Base-by-base conservation (phyloP, 2,888 invertebrate genomes). In the Pristionchus mayeri region DNA sequence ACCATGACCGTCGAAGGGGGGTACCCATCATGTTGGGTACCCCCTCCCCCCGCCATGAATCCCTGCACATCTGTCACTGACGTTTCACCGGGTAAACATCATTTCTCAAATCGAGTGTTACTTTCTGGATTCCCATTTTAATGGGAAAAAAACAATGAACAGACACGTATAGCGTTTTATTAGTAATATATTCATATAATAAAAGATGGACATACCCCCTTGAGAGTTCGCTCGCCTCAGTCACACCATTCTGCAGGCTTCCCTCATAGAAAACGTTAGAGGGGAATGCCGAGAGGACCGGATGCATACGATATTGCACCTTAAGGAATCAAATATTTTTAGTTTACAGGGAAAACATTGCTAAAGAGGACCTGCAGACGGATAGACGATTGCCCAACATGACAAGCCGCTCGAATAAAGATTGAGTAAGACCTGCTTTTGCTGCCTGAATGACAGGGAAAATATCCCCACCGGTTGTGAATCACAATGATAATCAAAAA, bases 191-290 rank as follows among this genome's bases (percentile, higher is more conserved):
- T n/a, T 24, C 24, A 84, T n/a, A 3, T 34, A 27, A 24, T 18
- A n/a, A 84, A 44, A 4, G n/a, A 80, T 83, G n/a, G n/a, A 27
- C 79, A 11, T 27, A 79, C 79, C 52, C 54, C 54, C 54, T 79
- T 79, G 79, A 79, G 79, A 24, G 40, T 40, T 11, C 81, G 9
- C 91, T 91, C 91, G 94, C 94, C 2, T 98, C 96, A 90, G 98
- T 97, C 1, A 99, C 98, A 1, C 99, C 99, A 93, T 99, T 99
- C 93, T 99, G 99, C 79, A 99, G 95, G 3, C 97, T 97, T 0
- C 99, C 98, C 93, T 99, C 99, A 93, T 99, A 99, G 94, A 99
- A 99, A 94, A 98, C 98, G 93, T 99, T 98, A 0, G 98, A 98
- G 0, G 99, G 99, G 93, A 99, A 99, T 85, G 97, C 95, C 0